Evolutionary conservation across 2,113 vertebrate genomes (phyloP).

Genomic region (Pteruthius melanotis): DNA sequence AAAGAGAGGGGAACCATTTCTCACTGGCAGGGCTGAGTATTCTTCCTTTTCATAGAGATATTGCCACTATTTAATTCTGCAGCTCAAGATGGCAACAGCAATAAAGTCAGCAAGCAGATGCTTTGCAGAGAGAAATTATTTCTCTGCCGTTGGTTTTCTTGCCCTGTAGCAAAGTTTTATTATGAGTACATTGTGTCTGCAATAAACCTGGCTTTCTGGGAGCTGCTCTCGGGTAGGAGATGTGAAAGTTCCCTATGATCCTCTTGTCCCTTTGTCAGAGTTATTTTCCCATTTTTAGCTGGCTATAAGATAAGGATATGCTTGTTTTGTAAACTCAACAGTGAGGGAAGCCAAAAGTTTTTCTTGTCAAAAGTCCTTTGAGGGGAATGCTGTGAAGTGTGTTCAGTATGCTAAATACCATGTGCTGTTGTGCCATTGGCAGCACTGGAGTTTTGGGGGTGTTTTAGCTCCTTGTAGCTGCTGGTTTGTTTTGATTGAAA

Average conservation of each 20-base stretch:
- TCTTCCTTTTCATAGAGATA: neutral
- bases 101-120: constrained; percentile 19
- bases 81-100: neutral
- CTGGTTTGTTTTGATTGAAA: neutral
- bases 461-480: neutral
- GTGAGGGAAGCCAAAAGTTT: neutral
- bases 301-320: neutral
- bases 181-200: neutral
- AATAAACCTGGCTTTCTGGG: neutral
- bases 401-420: neutral
- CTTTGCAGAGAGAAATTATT: constrained; percentile 11
- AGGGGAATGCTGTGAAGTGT: neutral
- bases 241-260: neutral
- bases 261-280: neutral
- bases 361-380: neutral
- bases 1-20: neutral
- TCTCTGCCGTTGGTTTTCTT: neutral
- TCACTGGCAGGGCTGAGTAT: neutral
- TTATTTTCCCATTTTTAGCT: neutral
- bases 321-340: neutral
- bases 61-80: constrained; percentile 1
- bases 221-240: neutral
- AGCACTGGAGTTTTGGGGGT: neutral
- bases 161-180: constrained; percentile 39
- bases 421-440: neutral